A percentile compares a stretch with the other conserved stretches of the same genome.
These are phyloP conservation scores for Dissostichus mawsoni DNA, from an alignment of 2,113 vertebrate species.

Conservation along the genomic window DNA sequence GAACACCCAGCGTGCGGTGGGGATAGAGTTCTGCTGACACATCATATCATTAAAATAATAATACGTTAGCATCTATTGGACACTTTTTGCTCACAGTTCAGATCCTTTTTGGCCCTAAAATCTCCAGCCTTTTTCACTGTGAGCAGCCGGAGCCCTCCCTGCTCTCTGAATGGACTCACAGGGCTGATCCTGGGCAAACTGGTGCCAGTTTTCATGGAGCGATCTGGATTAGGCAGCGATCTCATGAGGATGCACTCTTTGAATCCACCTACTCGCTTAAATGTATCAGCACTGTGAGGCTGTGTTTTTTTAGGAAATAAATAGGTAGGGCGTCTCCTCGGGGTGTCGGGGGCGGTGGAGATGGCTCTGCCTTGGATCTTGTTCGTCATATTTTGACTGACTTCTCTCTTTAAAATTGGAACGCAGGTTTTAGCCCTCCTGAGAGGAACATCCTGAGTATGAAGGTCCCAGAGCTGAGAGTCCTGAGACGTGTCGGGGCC, in stretches of 20 bases:
- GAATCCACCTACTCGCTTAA: background rate
- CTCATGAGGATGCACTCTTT: slow-evolving; percentile 35
- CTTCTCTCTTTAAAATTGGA: slow-evolving; percentile 71
- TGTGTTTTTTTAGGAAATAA: accelerated
- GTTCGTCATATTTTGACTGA: slow-evolving; percentile 69
- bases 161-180: slow-evolving; percentile 62
- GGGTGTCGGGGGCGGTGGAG: slow-evolving; percentile 68
- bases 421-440: slow-evolving; percentile 55
- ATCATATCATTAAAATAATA: background rate
- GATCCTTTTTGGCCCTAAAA: slow-evolving; percentile 35
- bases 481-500: slow-evolving; percentile 37
- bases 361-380: slow-evolving; percentile 61
- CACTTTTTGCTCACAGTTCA: slow-evolving; percentile 40
- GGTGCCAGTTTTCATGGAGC: background rate
- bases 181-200: background rate
- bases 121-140: slow-evolving; percentile 75
- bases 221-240: background rate
- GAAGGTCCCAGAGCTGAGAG: background rate
- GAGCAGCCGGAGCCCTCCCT: slow-evolving; percentile 73
- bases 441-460: background rate
- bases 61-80: background rate
- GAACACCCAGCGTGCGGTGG: background rate
- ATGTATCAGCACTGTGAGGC: slow-evolving; percentile 3
- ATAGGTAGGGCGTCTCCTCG: slow-evolving; percentile 1
- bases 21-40: background rate